phyloP scores from a whole-genome alignment of 2,888 invertebrate genomes.

The Dolichopus griseipennis region DNA sequence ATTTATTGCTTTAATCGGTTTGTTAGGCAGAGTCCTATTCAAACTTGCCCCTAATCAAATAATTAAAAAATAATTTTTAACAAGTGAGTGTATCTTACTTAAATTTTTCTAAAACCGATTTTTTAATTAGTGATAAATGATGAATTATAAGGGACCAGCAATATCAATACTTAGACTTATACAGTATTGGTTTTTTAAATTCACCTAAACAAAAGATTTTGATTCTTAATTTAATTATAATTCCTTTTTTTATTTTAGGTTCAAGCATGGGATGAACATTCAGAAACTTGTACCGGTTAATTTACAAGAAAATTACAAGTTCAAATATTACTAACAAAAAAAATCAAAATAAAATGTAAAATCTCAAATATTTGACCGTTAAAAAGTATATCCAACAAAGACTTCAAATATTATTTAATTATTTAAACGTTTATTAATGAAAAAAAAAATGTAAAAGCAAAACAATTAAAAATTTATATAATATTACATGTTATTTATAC shows the following conservation, averaged over 20 bases:
- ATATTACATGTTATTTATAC: neutral
- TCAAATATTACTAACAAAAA: neutral
- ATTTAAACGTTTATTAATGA: too few relatives aligned
- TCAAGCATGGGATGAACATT: slow-evolving; percentile 79
- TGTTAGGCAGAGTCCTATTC: too few relatives aligned
- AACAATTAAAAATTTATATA: neutral
- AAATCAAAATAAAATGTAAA: neutral
- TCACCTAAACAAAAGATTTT: too few relatives aligned
- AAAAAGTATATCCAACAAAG: neutral
- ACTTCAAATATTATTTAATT: neutral
- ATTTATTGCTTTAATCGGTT: too few relatives aligned
- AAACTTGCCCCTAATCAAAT: too few relatives aligned
- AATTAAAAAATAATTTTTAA: too few relatives aligned
- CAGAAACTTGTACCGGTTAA: slow-evolving; percentile 73
- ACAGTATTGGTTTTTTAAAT: too few relatives aligned
- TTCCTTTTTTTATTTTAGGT: slow-evolving; percentile 54
- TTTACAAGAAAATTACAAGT: neutral
- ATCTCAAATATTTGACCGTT: neutral
- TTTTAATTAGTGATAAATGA: too few relatives aligned
- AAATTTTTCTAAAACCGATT: too few relatives aligned
- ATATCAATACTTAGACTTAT: too few relatives aligned
- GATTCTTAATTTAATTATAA: slow-evolving; percentile 19
- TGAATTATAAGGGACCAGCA: too few relatives aligned
- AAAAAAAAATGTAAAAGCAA: neutral
- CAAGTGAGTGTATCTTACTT: too few relatives aligned